Evolutionary conservation across 2,888 invertebrate species (phyloP).

Genomic region (Synanthedon tipuliformis): DNA sequence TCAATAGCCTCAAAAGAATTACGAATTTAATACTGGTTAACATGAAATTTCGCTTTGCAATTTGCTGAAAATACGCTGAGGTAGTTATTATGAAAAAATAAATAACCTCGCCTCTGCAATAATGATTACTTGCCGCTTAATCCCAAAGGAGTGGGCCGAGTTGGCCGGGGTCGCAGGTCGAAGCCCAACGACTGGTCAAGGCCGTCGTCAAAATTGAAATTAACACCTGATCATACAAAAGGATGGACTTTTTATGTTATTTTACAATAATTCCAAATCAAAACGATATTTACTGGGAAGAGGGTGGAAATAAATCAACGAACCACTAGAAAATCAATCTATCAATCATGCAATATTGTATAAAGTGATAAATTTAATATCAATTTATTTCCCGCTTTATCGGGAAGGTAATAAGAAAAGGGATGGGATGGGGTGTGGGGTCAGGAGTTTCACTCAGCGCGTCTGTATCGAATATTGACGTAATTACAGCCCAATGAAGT

Average conservation of each 20-base stretch:
- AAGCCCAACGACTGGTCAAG: background rate
- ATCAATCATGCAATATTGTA: too few relatives aligned
- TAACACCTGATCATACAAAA: too few relatives aligned
- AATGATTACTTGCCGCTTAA: background rate
- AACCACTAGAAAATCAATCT: too few relatives aligned
- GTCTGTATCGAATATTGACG: constrained; percentile 17
- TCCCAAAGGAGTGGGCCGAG: background rate
- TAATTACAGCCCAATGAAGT: constrained; percentile 21
- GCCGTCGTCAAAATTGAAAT: background rate
- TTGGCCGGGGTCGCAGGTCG: background rate
- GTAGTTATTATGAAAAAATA: background rate
- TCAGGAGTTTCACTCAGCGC: background rate
- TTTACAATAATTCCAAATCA: too few relatives aligned
- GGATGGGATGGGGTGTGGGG: background rate
- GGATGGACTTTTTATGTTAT: too few relatives aligned
- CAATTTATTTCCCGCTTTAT: background rate
- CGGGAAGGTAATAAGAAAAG: background rate
- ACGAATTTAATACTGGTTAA: too few relatives aligned
- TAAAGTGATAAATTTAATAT: background rate
- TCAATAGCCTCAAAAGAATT: too few relatives aligned
- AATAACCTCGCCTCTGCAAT: background rate
- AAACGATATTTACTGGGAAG: too few relatives aligned
- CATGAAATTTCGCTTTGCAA: too few relatives aligned
- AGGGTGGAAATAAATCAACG: too few relatives aligned
- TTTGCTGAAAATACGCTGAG: too few relatives aligned